These are phyloP conservation scores for Keiferia lycopersicella DNA, from an alignment of 2,888 invertebrate genomes.

Conservation along the genomic window DNA sequence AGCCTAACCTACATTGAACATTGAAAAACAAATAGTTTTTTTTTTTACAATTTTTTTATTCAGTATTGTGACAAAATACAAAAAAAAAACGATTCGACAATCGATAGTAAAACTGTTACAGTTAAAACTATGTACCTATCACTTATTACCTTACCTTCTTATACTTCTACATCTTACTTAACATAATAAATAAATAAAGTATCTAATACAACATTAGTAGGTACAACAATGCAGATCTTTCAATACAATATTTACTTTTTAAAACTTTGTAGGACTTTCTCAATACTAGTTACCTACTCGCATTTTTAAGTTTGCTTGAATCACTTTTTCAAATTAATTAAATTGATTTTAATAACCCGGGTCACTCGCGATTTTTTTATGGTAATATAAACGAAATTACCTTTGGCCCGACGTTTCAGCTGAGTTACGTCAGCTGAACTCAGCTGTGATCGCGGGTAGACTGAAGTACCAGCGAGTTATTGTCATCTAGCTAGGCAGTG, in stretches of 20 bases:
- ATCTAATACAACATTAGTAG: slow-evolving; percentile 10
- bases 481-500: too few species aligned
- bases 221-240: slow-evolving; percentile 1
- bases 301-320: too few species aligned
- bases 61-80: slow-evolving; percentile 36
- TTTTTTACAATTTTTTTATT: slow-evolving; percentile 9
- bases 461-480: too few species aligned
- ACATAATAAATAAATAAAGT: slow-evolving; percentile 22
- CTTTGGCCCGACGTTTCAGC: too few species aligned
- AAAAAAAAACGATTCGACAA: slow-evolving; percentile 53
- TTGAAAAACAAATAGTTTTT: neutral
- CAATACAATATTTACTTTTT: neutral
- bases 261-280: neutral
- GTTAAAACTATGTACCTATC: neutral
- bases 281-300: neutral
- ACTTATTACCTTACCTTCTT: slow-evolving; percentile 2
- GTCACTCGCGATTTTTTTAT: too few species aligned
- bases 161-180: neutral
- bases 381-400: too few species aligned
- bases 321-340: too few species aligned
- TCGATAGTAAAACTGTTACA: neutral
- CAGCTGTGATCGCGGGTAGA: too few species aligned
- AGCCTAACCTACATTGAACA: neutral
- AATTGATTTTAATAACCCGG: too few species aligned
- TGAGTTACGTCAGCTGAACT: too few species aligned